Base-by-base conservation (phyloP, 2,888 invertebrate genomes). In the Cyrtodaria siliqua region DNA sequence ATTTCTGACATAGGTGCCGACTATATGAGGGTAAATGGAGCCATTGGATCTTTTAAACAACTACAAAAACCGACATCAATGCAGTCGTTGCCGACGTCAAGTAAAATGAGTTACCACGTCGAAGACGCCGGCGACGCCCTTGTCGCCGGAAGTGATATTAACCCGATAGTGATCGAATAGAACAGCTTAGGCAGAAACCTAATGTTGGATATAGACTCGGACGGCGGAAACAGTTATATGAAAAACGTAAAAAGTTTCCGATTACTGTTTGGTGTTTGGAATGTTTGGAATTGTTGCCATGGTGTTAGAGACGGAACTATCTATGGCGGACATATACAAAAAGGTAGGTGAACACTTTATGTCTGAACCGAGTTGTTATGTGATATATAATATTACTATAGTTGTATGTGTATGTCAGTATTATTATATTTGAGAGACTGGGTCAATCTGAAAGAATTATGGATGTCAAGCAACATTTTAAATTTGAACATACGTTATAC, bases 241-340 rank as follows among this genome's bases (percentile, higher is more conserved):
- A 99, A 95, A 98, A 98, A 94, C 95, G 99, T 90, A 98, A 99
- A 95, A 95, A 98, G 98, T 99, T 94, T 98, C 98, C 94, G 99
- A 99, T 94, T 99, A 99, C 94, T 99, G 99, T 85, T 95, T 99
- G 91, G 97, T 99, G 87, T 99, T 99, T 96, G 99, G 98, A 91
- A 97, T 99, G 97, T 97, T 99, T 94, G 99, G 99, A 91, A 99
- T 99, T 94, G 96, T 97, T 94, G 96, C 98, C 93, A 99, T 99
- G 99, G 97, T 99, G 92, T 96, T 99, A 94, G 99, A 99, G 95
- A 99, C 98, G 94, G 99, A 99, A 95, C 96, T 99, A 90, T 97
- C 97, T 94, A 98, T 98, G 95, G 98, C 98, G 92, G 96, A 96
- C 92, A 96, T 99, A 33, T 90, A 90, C 67, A 67, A 52, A 23